A percentile compares a stretch with the other conserved stretches of the same genome.
phyloP scores from a whole-genome alignment of 2,113 vertebrate species.

The Caranx ignobilis region DNA sequence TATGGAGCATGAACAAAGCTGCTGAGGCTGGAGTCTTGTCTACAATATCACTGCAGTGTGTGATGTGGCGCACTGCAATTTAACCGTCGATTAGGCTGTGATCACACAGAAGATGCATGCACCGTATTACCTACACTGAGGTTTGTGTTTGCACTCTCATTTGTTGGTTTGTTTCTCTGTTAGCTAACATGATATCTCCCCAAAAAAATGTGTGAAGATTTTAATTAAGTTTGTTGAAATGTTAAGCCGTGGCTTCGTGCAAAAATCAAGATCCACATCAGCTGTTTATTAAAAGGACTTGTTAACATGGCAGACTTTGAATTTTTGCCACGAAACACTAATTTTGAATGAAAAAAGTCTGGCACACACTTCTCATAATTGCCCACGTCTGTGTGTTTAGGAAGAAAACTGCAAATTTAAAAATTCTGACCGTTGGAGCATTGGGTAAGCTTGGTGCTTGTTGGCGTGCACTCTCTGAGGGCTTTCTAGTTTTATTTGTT shows the following conservation, averaged over 20 bases:
- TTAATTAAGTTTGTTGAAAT: constrained; percentile 25
- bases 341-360: constrained; percentile 9
- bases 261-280: constrained; percentile 1
- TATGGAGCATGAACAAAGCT: constrained; percentile 64
- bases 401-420: constrained; percentile 17
- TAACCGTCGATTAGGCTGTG: constrained; percentile 72
- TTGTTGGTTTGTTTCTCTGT: constrained; percentile 47
- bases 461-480: not conserved
- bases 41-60: constrained; percentile 68
- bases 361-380: not conserved
- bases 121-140: constrained; percentile 42
- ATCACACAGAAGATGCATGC: constrained; percentile 46
- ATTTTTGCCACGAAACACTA: not conserved
- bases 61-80: constrained; percentile 64
- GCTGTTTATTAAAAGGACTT: not conserved
- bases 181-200: not conserved
- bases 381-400: constrained; percentile 11
- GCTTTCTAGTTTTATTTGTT: not conserved
- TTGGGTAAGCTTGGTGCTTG: not conserved
- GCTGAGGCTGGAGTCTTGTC: constrained; percentile 65
- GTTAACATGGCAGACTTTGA: constrained; percentile 13
- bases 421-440: constrained; percentile 3
- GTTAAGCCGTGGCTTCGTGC: constrained; percentile 2
- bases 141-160: constrained; percentile 35
- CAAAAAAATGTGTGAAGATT: not conserved